Percentiles rank a stretch among this genome's conserved stretches.
Conservation (phyloP, 2,113 vertebrate species). For the Platysteira castanea region DNA sequence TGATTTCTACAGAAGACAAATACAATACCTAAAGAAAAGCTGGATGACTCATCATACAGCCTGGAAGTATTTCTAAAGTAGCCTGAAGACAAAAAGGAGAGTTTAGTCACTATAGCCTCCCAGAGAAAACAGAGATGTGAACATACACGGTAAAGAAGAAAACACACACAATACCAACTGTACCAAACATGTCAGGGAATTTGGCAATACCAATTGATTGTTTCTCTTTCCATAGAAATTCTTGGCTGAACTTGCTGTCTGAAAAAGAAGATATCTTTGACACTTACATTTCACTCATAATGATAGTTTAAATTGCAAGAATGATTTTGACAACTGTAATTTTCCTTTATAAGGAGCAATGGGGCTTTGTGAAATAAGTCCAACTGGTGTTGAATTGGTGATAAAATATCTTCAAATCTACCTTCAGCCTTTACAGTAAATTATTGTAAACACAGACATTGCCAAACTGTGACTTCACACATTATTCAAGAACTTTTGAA, state of each 20-base stretch:
- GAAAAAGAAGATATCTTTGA: background rate
- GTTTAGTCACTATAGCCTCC: background rate
- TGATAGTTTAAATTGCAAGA: background rate
- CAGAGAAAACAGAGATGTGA: background rate
- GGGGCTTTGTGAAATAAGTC: background rate
- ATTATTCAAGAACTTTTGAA: background rate
- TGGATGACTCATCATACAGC: conserved; percentile 3
- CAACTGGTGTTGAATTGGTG: background rate
- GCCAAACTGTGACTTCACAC: background rate
- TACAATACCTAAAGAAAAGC: background rate
- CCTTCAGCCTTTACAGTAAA: background rate
- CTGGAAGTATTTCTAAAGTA: background rate
- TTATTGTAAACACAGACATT: background rate
- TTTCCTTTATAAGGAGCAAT: background rate
- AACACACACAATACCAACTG: background rate
- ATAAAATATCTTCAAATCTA: background rate
- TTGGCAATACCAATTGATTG: background rate
- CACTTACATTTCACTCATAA: background rate
- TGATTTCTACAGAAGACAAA: background rate
- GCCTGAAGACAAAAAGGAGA: background rate
- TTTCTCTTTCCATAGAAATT: background rate
- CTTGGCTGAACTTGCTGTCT: background rate
- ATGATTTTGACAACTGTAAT: conserved; percentile 3
- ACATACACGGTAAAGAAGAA: background rate
- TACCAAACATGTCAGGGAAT: background rate